A percentile compares a stretch with the other conserved stretches of the same genome.
Evolutionary conservation across 2,888 invertebrate species (phyloP).

Genomic region (Drosophila kambysellisi): DNA sequence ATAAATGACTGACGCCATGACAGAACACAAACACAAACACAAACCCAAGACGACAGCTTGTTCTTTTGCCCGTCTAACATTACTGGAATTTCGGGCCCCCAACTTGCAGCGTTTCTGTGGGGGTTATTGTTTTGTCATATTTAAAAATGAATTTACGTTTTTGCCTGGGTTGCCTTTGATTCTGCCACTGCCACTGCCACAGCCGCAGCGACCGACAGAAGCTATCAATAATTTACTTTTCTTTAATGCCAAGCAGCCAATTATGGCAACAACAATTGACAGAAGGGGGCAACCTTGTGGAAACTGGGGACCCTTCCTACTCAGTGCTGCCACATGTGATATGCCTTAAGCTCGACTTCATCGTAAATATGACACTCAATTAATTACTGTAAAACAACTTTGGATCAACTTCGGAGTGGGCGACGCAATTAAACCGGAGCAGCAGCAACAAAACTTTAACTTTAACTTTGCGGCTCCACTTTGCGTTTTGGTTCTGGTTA

Average conservation of each 20-base stretch:
- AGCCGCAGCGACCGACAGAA: constrained; percentile 27
- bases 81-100: constrained; percentile 9
- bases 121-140: constrained; percentile 78
- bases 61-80: constrained; percentile 58
- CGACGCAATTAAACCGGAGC: constrained; percentile 45
- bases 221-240: constrained; percentile 78
- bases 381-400: constrained; percentile 59
- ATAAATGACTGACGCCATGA: constrained; percentile 72
- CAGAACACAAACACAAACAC: constrained; percentile 30
- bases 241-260: constrained; percentile 67
- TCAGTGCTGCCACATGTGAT: constrained; percentile 56
- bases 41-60: constrained; percentile 60
- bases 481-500: constrained; percentile 7
- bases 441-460: constrained; percentile 17
- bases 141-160: constrained; percentile 77
- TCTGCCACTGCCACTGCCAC: neutral
- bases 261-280: constrained; percentile 35
- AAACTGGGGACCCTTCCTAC: constrained; percentile 7
- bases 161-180: constrained; percentile 25
- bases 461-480: constrained; percentile 11
- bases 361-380: constrained; percentile 72
- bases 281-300: neutral
- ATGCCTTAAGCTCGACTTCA: constrained; percentile 39
- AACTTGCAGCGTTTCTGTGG: constrained; percentile 1
- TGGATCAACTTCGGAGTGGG: constrained; percentile 14